Evolutionary conservation across 30 jellyfish, hydroid and myxozoan species (phyloP).

Genomic region (Aurelia sp.): DNA sequence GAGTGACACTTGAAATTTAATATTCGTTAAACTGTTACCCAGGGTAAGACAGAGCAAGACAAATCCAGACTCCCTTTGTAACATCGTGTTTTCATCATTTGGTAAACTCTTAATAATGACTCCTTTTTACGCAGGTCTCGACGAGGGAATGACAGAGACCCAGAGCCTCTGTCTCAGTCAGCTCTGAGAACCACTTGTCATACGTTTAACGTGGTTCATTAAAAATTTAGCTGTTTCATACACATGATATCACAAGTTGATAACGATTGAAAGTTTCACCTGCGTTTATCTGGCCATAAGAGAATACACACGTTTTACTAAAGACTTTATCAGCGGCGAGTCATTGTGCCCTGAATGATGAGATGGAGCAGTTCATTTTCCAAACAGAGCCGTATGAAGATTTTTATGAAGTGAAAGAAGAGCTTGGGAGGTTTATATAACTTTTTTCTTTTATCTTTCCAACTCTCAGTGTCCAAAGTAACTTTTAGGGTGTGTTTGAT

Average conservation of each 20-base stretch:
- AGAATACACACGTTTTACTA: no score
- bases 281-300: neutral
- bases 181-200: no score
- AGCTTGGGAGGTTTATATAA: constrained; percentile 82
- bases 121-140: no score
- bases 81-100: no score
- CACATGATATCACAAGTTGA: neutral
- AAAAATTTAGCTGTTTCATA: constrained; percentile 7
- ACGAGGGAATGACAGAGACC: no score
- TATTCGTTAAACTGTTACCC: no score
- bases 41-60: no score
- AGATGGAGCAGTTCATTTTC: constrained; percentile 41
- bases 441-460: neutral
- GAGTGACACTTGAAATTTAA: no score
- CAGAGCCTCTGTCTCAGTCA: no score
- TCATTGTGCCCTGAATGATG: neutral
- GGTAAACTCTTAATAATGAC: no score
- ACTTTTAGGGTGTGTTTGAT: no score
- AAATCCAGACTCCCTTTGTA: no score
- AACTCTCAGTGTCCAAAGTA: neutral
- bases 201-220: constrained; percentile 1
- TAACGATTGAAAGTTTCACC: neutral
- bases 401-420: constrained; percentile 69
- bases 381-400: constrained; percentile 72
- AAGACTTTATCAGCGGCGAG: neutral